Base-by-base conservation (phyloP, 2,888 invertebrate species). In the Dinocampus coccinellae region DNA sequence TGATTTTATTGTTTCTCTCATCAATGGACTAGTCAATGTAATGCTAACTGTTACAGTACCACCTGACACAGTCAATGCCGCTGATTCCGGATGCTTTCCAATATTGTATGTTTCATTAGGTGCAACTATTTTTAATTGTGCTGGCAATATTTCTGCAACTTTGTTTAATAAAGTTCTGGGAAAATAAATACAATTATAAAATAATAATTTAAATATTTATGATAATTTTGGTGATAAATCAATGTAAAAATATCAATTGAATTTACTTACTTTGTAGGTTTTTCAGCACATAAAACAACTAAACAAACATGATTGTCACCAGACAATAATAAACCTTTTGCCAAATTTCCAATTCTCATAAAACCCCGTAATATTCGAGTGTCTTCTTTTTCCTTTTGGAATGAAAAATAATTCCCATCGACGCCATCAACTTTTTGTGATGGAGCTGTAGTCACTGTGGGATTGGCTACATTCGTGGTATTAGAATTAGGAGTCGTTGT, bases 251-350 rank as follows among this genome's bases (percentile, higher is more conserved):
- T 47, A 36, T 29, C 3, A 57, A 16, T 58, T 16, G 76, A 0
- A 33, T 34, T 2, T 22, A 69, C 70, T 73, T 77, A 87, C 85
- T 92, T 88, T 67, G 98, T 98, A 73, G 99, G 99, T 80, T 97
- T 96, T 88, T 97, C 97, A 71, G 96, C 94, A 88, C 98, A 98
- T 70, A 99, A 90, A 68, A 99, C 97, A 42, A 99, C 98, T 75
- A 99, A 90, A 80, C 97, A 94, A 70, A 99, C 97, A 83, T 92
- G 92, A 75, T 92, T 92, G 89, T 99, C 98, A 6, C 97, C 97
- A 77, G 94, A 93, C 26, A 99, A 90, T 82, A 99, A 90, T 74
- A 99, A 91, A 52, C 97, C 96, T 85, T 96, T 96, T 62, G 96
- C 95, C 67, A 97, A 89, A 84, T 95, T 93, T 67, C 98, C 98